Evolutionary conservation across 1,140 invertebrate species (phyloP), one percentile per base, ranked within the genome.

Genomic region (Oryctes rhinoceros): DNA sequence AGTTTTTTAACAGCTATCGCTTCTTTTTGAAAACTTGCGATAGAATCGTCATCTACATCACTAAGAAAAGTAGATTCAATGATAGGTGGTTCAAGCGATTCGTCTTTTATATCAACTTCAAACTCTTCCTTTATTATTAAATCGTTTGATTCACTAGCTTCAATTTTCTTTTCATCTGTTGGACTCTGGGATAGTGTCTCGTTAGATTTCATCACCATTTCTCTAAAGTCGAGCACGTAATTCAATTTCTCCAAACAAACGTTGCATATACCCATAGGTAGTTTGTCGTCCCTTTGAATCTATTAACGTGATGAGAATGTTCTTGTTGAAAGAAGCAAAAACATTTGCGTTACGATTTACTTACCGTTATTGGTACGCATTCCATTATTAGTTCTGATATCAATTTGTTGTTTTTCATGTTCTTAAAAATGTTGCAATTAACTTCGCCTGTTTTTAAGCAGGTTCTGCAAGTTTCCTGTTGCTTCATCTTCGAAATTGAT

Each of bases 361-460:
- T 59, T n/a, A 59, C 53, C 18, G 18, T 18, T n/a, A 59, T 59
- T 7, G 53, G 53, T 59, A 59, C 53, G n/a, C 13, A 59, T n/a
- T 59, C 53, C 53, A 59, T 59, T 59, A 59, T 59, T 59, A 59
- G n/a, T 59, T 59, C 15, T n/a, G 53, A 59, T 59, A 59, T 59
- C 3, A 59, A n/a, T 59, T 59, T 59, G 18, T 18, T 18, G 0
- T 59, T 59, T 18, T 59, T 1, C 3, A 7, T 59, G 5, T 18
- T 18, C n/a, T 59, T 15, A n/a, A 59, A 59, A 1, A 59, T 59
- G n/a, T 59, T 59, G 5, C 53, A 59, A 3, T 2, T 4, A 59
- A 6, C n/a, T 18, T 18, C 53, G 3, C n/a, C n/a, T 7, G 15
- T 18, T 59, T 59, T 15, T 59, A 59, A 18, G 6, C 53, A 59